Evolutionary conservation across 2,888 invertebrate genomes (phyloP).

Genomic region (Salticus scenicus): DNA sequence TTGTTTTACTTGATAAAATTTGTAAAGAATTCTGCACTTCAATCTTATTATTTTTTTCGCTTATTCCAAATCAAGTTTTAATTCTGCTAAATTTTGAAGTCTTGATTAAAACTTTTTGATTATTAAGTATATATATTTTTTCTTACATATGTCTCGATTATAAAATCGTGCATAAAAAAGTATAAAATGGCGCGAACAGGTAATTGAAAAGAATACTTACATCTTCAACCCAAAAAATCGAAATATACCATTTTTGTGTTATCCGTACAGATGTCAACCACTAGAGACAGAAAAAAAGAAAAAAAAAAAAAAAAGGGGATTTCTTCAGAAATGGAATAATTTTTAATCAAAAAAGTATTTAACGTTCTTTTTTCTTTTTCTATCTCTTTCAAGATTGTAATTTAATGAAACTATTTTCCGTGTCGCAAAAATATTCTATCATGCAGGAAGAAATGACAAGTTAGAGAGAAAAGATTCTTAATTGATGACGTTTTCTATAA

Average conservation of each 20-base stretch:
- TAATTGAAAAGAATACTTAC: background rate
- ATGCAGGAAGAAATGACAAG: background rate
- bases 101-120: background rate
- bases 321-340: slow-evolving; percentile 6
- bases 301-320: no score
- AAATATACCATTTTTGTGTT: slow-evolving; percentile 1
- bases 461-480: background rate
- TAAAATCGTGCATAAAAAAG: background rate
- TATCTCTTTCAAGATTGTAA: background rate
- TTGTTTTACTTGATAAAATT: no score
- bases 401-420: slow-evolving; percentile 11
- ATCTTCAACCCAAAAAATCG: background rate
- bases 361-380: background rate
- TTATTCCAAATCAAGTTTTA: background rate
- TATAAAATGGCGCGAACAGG: background rate
- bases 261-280: background rate
- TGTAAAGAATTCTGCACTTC: background rate
- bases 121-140: background rate
- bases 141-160: background rate
- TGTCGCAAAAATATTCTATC: slow-evolving; percentile 11
- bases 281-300: background rate
- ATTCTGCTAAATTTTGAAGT: background rate
- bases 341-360: slow-evolving; percentile 15
- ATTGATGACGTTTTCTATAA: slow-evolving; percentile 15
- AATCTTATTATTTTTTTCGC: background rate